Conservation (phyloP, 2,797 vertebrate genomes). For the Picus viridis region DNA sequence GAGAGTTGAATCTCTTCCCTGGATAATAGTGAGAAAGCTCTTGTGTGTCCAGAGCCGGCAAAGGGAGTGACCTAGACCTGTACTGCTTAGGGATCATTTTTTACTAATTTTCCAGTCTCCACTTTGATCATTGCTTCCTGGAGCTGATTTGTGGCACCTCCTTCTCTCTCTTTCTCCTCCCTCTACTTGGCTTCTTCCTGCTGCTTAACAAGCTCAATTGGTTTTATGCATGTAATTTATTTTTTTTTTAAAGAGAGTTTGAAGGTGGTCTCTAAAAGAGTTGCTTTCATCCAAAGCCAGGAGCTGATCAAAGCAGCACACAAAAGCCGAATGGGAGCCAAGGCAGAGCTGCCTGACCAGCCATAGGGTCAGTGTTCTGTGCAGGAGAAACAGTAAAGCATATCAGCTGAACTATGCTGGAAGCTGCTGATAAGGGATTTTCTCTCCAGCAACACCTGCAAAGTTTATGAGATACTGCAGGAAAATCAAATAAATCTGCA, state of each 20-base stretch:
- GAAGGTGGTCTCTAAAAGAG: constrained; percentile 30
- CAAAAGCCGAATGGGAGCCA: constrained; percentile 21
- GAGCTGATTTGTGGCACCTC: constrained; percentile 26
- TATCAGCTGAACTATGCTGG: neutral
- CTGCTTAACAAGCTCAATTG: constrained; percentile 55
- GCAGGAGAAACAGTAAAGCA: neutral
- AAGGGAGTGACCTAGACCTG: neutral
- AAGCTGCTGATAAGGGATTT: neutral
- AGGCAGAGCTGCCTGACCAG: constrained; percentile 6
- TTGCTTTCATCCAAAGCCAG: constrained; percentile 57
- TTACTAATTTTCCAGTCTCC: neutral
- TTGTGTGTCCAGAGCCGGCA: neutral
- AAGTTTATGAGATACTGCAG: constrained; percentile 61
- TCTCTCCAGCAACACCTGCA: constrained; percentile 46
- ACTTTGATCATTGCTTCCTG: constrained; percentile 27
- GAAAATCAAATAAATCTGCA: constrained; percentile 59
- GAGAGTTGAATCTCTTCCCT: neutral
- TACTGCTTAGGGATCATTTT: neutral
- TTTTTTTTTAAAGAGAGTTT: constrained; percentile 7
- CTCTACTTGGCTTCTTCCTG: constrained; percentile 36
- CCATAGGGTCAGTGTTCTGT: neutral
- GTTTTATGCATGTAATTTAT: constrained; percentile 35
- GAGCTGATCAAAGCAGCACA: constrained; percentile 49
- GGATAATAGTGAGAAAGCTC: neutral
- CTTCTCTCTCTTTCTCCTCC: constrained; percentile 40